Percentiles rank a stretch among this genome's conserved stretches.
Conservation (phyloP, 2,113 vertebrate species). For the Sorex fumeus region DNA sequence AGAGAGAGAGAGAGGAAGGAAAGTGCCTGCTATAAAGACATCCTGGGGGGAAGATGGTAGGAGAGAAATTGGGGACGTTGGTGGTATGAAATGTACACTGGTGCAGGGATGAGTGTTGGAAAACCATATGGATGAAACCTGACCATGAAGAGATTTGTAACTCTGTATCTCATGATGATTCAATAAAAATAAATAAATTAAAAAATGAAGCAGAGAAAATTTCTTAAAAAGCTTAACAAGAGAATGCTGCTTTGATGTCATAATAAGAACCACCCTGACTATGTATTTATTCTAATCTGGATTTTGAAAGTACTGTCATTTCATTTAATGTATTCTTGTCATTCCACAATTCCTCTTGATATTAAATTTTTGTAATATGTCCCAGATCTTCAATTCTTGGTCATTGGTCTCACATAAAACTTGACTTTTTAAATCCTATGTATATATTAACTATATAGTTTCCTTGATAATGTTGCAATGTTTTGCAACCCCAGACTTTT, state of each 20-base stretch:
- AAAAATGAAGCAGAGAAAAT: not conserved
- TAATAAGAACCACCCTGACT: not conserved
- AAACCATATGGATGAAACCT: too few species aligned
- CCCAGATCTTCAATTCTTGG: not conserved
- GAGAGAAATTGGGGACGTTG: too few species aligned
- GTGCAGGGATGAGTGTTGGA: too few species aligned
- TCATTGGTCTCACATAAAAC: not conserved
- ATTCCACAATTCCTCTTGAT: not conserved
- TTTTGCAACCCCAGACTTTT: not conserved
- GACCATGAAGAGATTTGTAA: too few species aligned
- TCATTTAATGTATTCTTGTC: not conserved
- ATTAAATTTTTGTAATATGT: not conserved
- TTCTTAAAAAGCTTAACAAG: not conserved
- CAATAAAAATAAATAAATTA: too few species aligned
- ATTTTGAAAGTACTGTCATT: not conserved
- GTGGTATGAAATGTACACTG: too few species aligned
- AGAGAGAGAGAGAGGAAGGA: too few species aligned
- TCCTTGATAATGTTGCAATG: not conserved
- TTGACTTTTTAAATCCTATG: not conserved
- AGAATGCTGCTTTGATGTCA: not conserved
- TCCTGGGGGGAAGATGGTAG: too few species aligned
- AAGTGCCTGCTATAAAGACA: too few species aligned
- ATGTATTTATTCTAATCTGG: not conserved
- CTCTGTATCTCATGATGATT: too few species aligned
- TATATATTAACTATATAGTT: not conserved